Evolutionary conservation across 2,113 vertebrate species (phyloP).

Genomic region (Muntiacus reevesi): DNA sequence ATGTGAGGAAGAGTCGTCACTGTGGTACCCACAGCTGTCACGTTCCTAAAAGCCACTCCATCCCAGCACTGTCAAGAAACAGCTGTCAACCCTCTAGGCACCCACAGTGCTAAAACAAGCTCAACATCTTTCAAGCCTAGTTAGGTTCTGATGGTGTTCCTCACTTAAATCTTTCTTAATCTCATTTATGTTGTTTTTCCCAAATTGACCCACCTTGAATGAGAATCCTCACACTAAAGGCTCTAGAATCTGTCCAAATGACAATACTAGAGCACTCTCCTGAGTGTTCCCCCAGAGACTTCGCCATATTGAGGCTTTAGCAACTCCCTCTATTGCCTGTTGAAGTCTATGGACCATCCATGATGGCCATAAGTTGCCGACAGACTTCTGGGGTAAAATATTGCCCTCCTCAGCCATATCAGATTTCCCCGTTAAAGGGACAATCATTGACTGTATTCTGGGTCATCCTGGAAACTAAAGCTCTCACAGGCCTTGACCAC

Average conservation of each 20-base stretch:
- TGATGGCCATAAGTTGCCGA: background rate
- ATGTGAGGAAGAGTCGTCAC: background rate
- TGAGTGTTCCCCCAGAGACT: background rate
- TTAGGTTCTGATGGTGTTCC: background rate
- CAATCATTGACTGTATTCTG: background rate
- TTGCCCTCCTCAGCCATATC: background rate
- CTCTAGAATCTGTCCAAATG: background rate
- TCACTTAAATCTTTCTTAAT: background rate
- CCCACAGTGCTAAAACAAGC: background rate
- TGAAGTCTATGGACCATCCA: background rate
- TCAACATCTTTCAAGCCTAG: background rate
- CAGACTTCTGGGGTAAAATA: background rate
- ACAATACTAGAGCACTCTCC: background rate
- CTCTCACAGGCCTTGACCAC: background rate
- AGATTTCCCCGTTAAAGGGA: background rate
- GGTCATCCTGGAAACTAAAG: background rate
- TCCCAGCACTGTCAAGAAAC: background rate
- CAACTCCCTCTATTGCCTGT: background rate
- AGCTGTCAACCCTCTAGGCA: background rate
- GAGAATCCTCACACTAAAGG: background rate
- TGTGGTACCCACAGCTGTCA: too few relatives aligned
- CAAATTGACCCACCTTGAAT: background rate
- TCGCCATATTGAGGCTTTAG: background rate
- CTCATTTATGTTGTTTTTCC: background rate
- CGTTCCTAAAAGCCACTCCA: background rate